Evolutionary conservation across 2,113 vertebrate genomes (phyloP).

Genomic region (Pimephales promelas): DNA sequence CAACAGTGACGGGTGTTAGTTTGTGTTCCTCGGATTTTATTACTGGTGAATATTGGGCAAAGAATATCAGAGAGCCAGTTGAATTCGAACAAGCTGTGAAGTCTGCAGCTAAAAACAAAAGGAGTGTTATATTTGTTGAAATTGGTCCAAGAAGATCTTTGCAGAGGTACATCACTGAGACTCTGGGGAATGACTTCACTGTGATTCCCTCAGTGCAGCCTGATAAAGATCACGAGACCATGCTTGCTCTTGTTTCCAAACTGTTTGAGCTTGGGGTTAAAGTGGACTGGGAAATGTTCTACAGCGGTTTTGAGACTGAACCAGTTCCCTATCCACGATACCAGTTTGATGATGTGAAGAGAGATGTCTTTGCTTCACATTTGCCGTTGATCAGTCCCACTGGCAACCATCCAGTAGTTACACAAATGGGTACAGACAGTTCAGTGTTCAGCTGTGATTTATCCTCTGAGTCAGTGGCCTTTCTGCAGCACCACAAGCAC

Average conservation of each 20-base stretch:
- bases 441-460: slow-evolving; percentile 73
- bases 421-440: slow-evolving; percentile 62
- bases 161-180: slow-evolving; percentile 81
- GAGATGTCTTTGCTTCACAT: slow-evolving; percentile 62
- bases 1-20: slow-evolving; percentile 79
- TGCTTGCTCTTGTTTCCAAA: slow-evolving; percentile 71
- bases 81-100: slow-evolving; percentile 77
- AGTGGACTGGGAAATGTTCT: slow-evolving; percentile 80
- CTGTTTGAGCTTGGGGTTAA: slow-evolving; percentile 81
- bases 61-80: slow-evolving; percentile 81
- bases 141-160: slow-evolving; percentile 79
- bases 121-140: slow-evolving; percentile 81
- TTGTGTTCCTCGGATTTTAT: slow-evolving; percentile 73
- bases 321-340: slow-evolving; percentile 78
- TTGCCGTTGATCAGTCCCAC: slow-evolving; percentile 54
- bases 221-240: slow-evolving; percentile 70
- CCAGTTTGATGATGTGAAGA: slow-evolving; percentile 79
- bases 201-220: slow-evolving; percentile 77
- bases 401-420: slow-evolving; percentile 75
- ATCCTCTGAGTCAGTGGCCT: slow-evolving; percentile 65
- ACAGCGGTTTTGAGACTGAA: slow-evolving; percentile 70
- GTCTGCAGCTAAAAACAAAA: slow-evolving; percentile 60
- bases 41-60: slow-evolving; percentile 82
- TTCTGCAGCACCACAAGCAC: slow-evolving; percentile 80
- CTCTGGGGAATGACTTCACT: slow-evolving; percentile 70